These are phyloP conservation scores for Cygnus atratus DNA, from an alignment of 2,113 vertebrate genomes.

Conservation along the genomic window DNA sequence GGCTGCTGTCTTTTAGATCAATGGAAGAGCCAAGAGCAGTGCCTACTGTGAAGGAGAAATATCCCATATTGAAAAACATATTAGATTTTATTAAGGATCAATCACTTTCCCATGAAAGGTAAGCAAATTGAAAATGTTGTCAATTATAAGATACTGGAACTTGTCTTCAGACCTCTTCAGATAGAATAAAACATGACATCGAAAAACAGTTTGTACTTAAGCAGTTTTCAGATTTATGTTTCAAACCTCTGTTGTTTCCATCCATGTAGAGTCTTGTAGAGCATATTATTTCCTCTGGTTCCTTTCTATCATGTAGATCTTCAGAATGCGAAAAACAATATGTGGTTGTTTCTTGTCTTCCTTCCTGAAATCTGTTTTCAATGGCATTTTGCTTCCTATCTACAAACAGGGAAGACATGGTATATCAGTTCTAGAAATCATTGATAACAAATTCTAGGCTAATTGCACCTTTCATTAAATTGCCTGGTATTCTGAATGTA, in stretches of 20 bases:
- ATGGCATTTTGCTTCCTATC: background rate
- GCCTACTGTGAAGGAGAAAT: slow-evolving; percentile 88
- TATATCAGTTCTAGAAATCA: background rate
- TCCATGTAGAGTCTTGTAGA: fast-evolving
- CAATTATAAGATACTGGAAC: background rate
- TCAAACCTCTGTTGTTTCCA: background rate
- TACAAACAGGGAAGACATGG: background rate
- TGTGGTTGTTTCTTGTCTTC: background rate
- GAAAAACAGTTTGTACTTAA: background rate
- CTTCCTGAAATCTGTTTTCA: background rate
- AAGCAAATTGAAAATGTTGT: background rate
- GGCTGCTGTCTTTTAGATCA: slow-evolving; percentile 93
- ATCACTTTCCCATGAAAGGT: slow-evolving; percentile 88
- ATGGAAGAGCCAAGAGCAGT: slow-evolving; percentile 84
- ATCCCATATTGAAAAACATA: slow-evolving; percentile 86
- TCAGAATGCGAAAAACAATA: background rate
- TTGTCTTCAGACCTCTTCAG: background rate
- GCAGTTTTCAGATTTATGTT: background rate
- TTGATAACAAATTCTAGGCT: background rate
- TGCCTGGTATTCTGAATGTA: background rate
- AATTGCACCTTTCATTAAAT: background rate
- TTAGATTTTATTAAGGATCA: slow-evolving; percentile 93
- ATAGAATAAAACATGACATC: background rate
- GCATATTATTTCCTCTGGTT: background rate
- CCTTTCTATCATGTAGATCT: background rate